Percentiles rank a stretch among this genome's conserved stretches.
These are phyloP conservation scores for Sturnus vulgaris DNA, from an alignment of 2,113 vertebrate species.

Conservation along the genomic window DNA sequence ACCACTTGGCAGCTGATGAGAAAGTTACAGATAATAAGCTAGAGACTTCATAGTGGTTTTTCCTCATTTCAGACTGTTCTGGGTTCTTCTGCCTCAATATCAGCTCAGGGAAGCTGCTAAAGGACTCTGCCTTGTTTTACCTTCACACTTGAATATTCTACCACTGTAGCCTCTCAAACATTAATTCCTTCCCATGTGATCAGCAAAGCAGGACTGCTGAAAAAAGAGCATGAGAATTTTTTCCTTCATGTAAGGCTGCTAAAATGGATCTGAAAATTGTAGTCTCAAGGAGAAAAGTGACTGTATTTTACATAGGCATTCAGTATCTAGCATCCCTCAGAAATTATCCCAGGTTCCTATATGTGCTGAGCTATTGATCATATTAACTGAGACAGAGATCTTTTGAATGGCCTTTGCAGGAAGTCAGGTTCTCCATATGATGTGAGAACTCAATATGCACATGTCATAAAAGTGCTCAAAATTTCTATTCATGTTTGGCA, in stretches of 20 bases:
- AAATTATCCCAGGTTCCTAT: not conserved
- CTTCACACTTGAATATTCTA: not conserved
- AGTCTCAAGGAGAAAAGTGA: not conserved
- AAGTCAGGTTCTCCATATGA: not conserved
- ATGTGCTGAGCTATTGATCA: not conserved
- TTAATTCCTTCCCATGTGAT: not conserved
- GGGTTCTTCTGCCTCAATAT: not conserved
- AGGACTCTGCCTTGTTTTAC: not conserved
- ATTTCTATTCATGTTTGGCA: not conserved
- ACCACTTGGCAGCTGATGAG: not conserved
- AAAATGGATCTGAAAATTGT: not conserved
- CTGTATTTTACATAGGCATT: not conserved
- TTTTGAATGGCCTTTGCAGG: not conserved
- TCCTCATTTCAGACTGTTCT: not conserved
- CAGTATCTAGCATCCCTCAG: not conserved
- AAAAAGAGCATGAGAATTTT: not conserved
- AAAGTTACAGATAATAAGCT: not conserved
- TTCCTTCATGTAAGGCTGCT: not conserved
- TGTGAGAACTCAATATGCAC: not conserved
- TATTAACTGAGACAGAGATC: not conserved
- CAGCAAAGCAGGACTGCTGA: not conserved
- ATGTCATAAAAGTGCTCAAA: not conserved
- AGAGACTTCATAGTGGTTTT: not conserved
- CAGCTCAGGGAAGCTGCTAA: not conserved
- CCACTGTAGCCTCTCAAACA: not conserved